phyloP scores from a whole-genome alignment of 2,797 vertebrate species.

The Benthosema pterotum region DNA sequence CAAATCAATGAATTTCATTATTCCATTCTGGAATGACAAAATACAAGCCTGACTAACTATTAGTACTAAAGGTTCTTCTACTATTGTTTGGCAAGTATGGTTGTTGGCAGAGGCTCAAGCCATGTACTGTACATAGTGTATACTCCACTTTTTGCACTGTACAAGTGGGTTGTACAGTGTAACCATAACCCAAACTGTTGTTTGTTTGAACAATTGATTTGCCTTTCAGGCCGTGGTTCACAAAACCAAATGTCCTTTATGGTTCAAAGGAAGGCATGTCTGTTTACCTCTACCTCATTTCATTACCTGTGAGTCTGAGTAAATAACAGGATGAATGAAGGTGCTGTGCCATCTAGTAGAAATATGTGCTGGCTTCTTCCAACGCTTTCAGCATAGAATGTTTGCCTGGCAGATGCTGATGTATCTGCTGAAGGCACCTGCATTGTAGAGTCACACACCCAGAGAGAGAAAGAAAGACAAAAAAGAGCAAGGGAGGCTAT shows the following conservation, averaged over 20 bases:
- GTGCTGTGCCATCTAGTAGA: constrained; percentile 51
- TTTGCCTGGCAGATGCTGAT: constrained; percentile 62
- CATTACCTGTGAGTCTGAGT: constrained; percentile 63
- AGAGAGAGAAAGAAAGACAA: constrained; percentile 12
- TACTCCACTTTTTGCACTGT: constrained; percentile 36
- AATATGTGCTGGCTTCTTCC: constrained; percentile 33
- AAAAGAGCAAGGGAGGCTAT: constrained; percentile 21
- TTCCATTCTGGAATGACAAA: neutral
- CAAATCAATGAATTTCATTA: no score
- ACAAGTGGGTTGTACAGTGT: constrained; percentile 33
- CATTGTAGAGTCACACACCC: constrained; percentile 56
- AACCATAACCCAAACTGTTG: constrained; percentile 45
- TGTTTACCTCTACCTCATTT: constrained; percentile 44
- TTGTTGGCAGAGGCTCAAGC: constrained; percentile 29
- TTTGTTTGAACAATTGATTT: constrained; percentile 58
- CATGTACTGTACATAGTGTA: neutral
- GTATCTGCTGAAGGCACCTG: constrained; percentile 50
- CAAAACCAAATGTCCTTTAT: constrained; percentile 58
- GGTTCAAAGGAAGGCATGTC: constrained; percentile 36
- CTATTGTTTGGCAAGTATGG: neutral
- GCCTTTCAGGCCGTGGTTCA: constrained; percentile 39
- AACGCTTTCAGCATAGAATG: constrained; percentile 46
- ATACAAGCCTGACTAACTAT: neutral
- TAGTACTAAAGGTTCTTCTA: no score
- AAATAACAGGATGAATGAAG: constrained; percentile 60